Evolutionary conservation across 2,797 vertebrate species (phyloP).

Genomic region (Periparus ater): DNA sequence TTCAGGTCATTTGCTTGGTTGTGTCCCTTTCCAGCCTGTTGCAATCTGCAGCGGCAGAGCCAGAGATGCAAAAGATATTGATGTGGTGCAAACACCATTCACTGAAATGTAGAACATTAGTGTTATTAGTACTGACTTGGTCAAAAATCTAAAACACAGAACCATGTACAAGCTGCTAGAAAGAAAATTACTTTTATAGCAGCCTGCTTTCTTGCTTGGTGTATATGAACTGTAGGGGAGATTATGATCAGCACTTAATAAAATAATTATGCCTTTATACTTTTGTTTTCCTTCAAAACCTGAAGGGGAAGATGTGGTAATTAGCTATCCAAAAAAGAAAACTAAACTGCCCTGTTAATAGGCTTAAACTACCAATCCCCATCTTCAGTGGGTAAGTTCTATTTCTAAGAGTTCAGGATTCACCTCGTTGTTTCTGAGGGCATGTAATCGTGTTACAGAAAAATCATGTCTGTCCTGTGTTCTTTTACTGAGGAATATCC

Average conservation of each 20-base stretch:
- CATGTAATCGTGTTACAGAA: not conserved
- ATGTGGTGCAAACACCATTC: not conserved
- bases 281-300: not conserved
- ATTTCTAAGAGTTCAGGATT: not conserved
- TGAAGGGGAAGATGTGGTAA: not conserved
- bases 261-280: not conserved
- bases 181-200: not conserved
- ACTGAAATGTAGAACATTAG: not conserved
- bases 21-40: not conserved
- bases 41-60: rapidly evolving
- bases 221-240: not conserved
- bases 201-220: not conserved
- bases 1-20: rapidly evolving
- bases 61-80: not conserved
- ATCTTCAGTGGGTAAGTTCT: not conserved
- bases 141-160: not conserved
- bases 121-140: not conserved
- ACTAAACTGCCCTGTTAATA: not conserved
- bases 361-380: not conserved
- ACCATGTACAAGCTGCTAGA: not conserved
- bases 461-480: not conserved
- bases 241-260: not conserved
- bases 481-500: not conserved
- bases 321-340: not conserved
- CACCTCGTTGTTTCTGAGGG: not conserved